A percentile compares a stretch with the other conserved stretches of the same genome.
These are phyloP conservation scores for Phyllopteryx taeniolatus DNA, from an alignment of 2,113 vertebrate species.

Conservation along the genomic window DNA sequence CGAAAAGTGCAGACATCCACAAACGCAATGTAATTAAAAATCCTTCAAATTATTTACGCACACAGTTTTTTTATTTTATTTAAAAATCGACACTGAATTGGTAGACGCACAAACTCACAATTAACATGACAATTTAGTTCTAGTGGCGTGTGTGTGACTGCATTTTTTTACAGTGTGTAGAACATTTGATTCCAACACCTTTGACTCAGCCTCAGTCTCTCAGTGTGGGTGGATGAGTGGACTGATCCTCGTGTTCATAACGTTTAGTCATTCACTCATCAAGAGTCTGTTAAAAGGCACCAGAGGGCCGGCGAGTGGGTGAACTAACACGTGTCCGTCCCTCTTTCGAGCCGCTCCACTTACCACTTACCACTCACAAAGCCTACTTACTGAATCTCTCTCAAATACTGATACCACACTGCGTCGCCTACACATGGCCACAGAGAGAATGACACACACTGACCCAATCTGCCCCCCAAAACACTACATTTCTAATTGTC, in stretches of 20 bases:
- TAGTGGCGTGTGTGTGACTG: slow-evolving; percentile 4
- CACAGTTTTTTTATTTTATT: not conserved
- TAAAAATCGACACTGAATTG: not conserved
- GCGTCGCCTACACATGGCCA: slow-evolving; percentile 36
- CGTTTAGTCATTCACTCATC: slow-evolving; percentile 48
- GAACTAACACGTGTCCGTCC: slow-evolving; percentile 42
- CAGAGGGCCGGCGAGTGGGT: slow-evolving; percentile 46
- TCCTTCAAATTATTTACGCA: not conserved
- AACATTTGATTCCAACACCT: slow-evolving; percentile 39
- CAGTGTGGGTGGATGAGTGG: slow-evolving; percentile 44
- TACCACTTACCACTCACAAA: slow-evolving; percentile 24
- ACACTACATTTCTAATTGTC: slow-evolving; percentile 48
- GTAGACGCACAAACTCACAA: not conserved
- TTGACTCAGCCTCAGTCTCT: slow-evolving; percentile 27
- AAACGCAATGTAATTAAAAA: not conserved
- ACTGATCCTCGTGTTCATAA: slow-evolving; percentile 43
- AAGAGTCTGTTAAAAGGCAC: slow-evolving; percentile 49
- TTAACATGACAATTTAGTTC: not conserved
- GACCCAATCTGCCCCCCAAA: not conserved
- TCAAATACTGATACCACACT: slow-evolving; percentile 38
- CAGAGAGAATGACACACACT: slow-evolving; percentile 8
- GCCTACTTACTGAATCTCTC: slow-evolving; percentile 38
- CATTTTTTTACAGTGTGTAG: slow-evolving; percentile 11
- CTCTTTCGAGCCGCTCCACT: slow-evolving; percentile 31
- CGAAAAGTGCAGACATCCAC: not conserved